Base-by-base conservation (phyloP, 2,113 vertebrate genomes). In the Indicator maculatus region DNA sequence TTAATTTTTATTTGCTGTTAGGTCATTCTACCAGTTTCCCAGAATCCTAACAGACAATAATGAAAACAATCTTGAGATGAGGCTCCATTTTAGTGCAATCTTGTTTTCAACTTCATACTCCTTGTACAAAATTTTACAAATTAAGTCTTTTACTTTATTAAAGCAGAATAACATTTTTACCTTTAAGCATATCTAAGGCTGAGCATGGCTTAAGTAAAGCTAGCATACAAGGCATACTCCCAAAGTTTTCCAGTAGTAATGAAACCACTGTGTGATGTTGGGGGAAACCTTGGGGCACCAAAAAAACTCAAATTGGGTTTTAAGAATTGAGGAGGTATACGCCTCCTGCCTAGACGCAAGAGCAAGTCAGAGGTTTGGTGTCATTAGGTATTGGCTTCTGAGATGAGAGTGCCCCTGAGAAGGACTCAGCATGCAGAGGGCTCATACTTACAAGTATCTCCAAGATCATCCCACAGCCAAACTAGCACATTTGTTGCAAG, bases 221-320 rank as follows among this genome's bases (percentile, higher is more conserved):
- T 26, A 60, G 38, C 33, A 41, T 1, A 67, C 9, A 61, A 76
- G 64, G 33, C 33, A n/a, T 13, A 17, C 8, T 10, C 19, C 21
- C 21, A 18, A 5, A 4, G 4, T 19, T 61, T 52, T 53, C 39
- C 64, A 85, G 12, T 6, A 11, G 38, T 13, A 91, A 20, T 1
- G 9, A 67, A 94, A 59, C 6, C 0, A 0, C 10, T 15, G 18
- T 1, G 6, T 16, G 11, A 12, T 53, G 28, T 8, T 26, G 17
- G 30, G 16, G 50, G 76, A 17, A 17, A 33, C 31, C 39, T 21
- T 6, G 36, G 12, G 28, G 16, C 17, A 85, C 6, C 16, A 47
- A 39, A 36, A 36, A 26, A 61, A 61, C 8, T 8, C 67, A 66
- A 53, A 45, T 0, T 0, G 0, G 4, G 24, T 11, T 69, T 39